A percentile compares a stretch with the other conserved stretches of the same genome.
phyloP scores from a whole-genome alignment of 2,797 vertebrate genomes.

The Aldrovandia affinis region DNA sequence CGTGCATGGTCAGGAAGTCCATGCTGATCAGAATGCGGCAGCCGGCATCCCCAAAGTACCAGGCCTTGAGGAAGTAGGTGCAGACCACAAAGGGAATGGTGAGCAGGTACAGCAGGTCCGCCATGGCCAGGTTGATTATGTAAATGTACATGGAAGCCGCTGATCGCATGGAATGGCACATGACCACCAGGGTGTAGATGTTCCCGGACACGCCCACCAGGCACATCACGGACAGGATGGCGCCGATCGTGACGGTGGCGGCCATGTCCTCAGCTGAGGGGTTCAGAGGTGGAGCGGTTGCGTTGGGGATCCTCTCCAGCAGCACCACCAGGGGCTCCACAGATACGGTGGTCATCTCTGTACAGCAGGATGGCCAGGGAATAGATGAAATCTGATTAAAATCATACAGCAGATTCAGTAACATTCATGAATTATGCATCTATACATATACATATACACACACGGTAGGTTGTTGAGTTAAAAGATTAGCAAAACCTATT shows the following conservation, averaged over 20 bases:
- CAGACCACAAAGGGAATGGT: slow-evolving; percentile 92
- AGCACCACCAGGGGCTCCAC: slow-evolving; percentile 67
- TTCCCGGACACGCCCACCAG: slow-evolving; percentile 86
- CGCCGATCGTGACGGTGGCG: slow-evolving; percentile 81
- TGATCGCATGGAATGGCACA: slow-evolving; percentile 87
- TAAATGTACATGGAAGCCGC: slow-evolving; percentile 93
- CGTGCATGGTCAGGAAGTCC: slow-evolving; percentile 93
- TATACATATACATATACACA: not conserved
- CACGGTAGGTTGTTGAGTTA: not conserved
- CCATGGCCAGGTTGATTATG: slow-evolving; percentile 88
- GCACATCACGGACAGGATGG: slow-evolving; percentile 87
- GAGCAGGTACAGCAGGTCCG: slow-evolving; percentile 87
- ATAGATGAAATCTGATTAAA: not conserved
- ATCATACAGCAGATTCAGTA: not conserved
- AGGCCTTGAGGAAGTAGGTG: slow-evolving; percentile 86
- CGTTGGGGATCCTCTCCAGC: slow-evolving; percentile 66
- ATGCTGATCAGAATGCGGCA: slow-evolving; percentile 87
- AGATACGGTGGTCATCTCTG: slow-evolving; percentile 68
- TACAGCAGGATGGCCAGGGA: not conserved
- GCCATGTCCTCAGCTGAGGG: slow-evolving; percentile 75
- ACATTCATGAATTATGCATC: not conserved
- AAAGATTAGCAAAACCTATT: not conserved
- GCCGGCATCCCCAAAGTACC: slow-evolving; percentile 87
- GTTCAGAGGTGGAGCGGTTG: slow-evolving; percentile 43
- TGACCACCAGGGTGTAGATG: slow-evolving; percentile 89